A percentile compares a stretch with the other conserved stretches of the same genome.
phyloP scores from a whole-genome alignment of 2,797 vertebrate genomes.

The Alcedo atthis region DNA sequence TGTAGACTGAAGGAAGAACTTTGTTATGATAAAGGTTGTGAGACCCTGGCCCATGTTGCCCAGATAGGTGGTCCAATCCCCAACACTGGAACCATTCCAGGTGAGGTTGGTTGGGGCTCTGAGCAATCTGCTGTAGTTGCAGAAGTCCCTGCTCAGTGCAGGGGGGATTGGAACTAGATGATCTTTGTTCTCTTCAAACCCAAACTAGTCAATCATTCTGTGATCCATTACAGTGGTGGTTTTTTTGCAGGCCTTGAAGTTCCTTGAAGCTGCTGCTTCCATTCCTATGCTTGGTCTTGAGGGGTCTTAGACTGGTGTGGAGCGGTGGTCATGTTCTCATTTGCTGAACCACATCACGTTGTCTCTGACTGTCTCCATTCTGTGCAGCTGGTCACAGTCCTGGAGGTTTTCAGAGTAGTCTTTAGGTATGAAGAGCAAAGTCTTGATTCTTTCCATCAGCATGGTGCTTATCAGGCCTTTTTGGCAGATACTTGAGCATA shows the following conservation, averaged over 20 bases:
- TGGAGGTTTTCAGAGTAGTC: background rate
- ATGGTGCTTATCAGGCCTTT: background rate
- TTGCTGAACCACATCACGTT: fast-evolving
- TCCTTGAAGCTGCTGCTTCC: background rate
- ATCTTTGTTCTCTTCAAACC: background rate
- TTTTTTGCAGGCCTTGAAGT: background rate
- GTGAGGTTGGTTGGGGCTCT: too few relatives aligned
- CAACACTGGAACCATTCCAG: background rate
- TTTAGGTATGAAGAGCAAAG: background rate
- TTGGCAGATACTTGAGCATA: fast-evolving
- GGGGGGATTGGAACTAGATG: background rate
- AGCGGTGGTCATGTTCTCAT: background rate
- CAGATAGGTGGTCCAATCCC: background rate
- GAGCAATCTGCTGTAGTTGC: too few relatives aligned
- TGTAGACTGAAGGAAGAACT: background rate
- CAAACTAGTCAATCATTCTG: background rate
- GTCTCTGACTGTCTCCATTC: fast-evolving
- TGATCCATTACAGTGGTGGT: fast-evolving
- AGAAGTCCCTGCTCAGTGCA: background rate
- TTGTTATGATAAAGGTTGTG: background rate
- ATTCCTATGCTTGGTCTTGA: background rate
- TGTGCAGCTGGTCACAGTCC: fast-evolving
- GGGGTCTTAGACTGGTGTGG: fast-evolving
- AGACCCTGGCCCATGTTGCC: background rate
- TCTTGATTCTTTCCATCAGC: background rate